These are phyloP conservation scores for Rachycentron canadum DNA, from an alignment of 2,797 vertebrate species.

Conservation along the genomic window DNA sequence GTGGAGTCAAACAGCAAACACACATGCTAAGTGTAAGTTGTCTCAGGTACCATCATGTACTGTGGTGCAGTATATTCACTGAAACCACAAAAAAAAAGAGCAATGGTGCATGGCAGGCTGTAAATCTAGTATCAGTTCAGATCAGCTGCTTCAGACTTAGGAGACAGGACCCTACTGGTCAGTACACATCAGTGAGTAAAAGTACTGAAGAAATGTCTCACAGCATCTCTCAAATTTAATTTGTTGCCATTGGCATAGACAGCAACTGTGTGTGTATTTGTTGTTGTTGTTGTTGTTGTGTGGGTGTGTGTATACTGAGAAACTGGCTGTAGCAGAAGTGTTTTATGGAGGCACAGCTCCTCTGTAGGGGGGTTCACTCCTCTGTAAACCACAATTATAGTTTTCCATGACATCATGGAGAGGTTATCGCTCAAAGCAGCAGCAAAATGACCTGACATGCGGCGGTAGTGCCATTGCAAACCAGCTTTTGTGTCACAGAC, in stretches of 20 bases:
- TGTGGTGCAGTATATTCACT: slow-evolving; percentile 37
- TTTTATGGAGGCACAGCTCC: slow-evolving; percentile 61
- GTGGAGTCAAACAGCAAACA: slow-evolving; percentile 6
- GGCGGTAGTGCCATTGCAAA: slow-evolving; percentile 8
- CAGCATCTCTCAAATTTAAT: not conserved
- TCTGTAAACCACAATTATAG: slow-evolving; percentile 59
- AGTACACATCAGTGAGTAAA: not conserved
- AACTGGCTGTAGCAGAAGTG: slow-evolving; percentile 48
- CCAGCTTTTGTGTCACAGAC: slow-evolving; percentile 23
- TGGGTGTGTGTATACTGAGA: slow-evolving; percentile 31
- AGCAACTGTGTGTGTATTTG: slow-evolving; percentile 9
- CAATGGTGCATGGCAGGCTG: not conserved
- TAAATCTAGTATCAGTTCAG: not conserved
- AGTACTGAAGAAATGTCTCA: not conserved
- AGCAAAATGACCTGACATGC: slow-evolving; percentile 47
- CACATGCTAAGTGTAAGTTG: slow-evolving; percentile 55
- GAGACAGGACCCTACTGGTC: not conserved
- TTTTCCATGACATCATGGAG: slow-evolving; percentile 84
- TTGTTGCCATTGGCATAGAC: not conserved
- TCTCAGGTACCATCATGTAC: slow-evolving; percentile 7
- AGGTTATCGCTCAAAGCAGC: slow-evolving; percentile 60
- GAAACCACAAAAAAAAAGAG: slow-evolving; percentile 26
- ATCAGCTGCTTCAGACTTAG: slow-evolving; percentile 9
- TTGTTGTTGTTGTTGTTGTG: not conserved
- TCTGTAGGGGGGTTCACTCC: slow-evolving; percentile 66